phyloP scores from a whole-genome alignment of 1,140 invertebrate species.

The Acromyrmex heyeri region DNA sequence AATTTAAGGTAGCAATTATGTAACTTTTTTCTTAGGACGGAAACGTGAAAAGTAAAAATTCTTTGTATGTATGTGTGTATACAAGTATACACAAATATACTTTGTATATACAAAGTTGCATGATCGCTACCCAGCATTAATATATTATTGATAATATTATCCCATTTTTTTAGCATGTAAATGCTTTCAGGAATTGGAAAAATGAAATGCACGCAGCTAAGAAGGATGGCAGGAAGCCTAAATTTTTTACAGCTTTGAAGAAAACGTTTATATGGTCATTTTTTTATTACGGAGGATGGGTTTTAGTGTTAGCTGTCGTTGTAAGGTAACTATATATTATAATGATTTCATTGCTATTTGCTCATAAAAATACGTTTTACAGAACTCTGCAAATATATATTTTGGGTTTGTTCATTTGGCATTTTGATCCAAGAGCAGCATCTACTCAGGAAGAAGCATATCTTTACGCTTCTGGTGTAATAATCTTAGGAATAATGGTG shows the following conservation, averaged over 20 bases:
- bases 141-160: neutral
- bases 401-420: constrained; percentile 84
- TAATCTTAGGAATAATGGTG: constrained; percentile 82
- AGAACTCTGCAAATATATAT: constrained; percentile 83
- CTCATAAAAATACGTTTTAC: neutral
- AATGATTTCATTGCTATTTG: neutral
- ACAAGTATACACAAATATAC: too few species aligned
- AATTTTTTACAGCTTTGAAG: constrained; percentile 80
- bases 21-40: too few species aligned
- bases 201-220: constrained; percentile 84
- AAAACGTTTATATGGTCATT: constrained; percentile 82
- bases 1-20: neutral
- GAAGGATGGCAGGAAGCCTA: constrained; percentile 79
- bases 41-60: too few species aligned
- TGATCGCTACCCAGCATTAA: too few species aligned
- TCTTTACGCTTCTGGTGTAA: constrained; percentile 84
- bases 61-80: too few species aligned
- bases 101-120: too few species aligned
- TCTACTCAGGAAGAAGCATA: constrained; percentile 83
- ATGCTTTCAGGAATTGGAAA: constrained; percentile 77
- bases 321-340: constrained; percentile 71
- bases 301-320: constrained; percentile 70
- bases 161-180: neutral
- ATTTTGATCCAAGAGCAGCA: constrained; percentile 83
- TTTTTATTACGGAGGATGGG: constrained; percentile 76